Conservation (phyloP, 1,140 invertebrate genomes). For the honey bee (Apis mellifera) region DNA sequence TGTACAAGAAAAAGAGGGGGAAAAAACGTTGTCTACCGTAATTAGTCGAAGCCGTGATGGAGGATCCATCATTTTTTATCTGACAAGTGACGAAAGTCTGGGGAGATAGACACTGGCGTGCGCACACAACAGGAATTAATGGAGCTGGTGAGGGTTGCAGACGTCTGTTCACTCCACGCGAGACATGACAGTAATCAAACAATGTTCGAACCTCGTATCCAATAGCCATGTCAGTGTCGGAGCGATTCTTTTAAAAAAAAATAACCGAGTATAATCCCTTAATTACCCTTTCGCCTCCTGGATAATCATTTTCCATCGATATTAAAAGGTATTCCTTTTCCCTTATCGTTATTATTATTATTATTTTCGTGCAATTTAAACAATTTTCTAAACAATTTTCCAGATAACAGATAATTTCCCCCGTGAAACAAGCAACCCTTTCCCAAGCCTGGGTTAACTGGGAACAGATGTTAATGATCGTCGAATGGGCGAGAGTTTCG, state of each 20-base stretch:
- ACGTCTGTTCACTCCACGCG: slow-evolving; percentile 33
- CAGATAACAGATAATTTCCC: neutral
- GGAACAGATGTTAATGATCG: slow-evolving; percentile 12
- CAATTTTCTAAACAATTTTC: neutral
- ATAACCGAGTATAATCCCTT: no score
- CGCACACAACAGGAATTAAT: slow-evolving; percentile 55
- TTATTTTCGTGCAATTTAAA: no score
- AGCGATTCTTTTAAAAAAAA: slow-evolving; percentile 13
- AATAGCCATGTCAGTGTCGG: slow-evolving; percentile 37
- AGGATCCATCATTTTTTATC: slow-evolving; percentile 54
- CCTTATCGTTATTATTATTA: no score
- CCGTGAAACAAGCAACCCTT: neutral
- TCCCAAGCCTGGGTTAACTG: neutral
- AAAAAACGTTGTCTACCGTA: slow-evolving; percentile 7
- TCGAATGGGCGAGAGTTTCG: neutral
- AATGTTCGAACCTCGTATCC: slow-evolving; percentile 52
- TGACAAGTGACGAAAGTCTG: slow-evolving; percentile 30
- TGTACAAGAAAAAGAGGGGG: neutral
- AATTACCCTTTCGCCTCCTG: no score
- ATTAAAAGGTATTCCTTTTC: no score
- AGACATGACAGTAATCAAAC: slow-evolving; percentile 64
- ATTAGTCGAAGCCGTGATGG: slow-evolving; percentile 38
- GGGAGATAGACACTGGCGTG: slow-evolving; percentile 2
- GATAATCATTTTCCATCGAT: no score
- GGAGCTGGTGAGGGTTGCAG: slow-evolving; percentile 22